phyloP scores from a whole-genome alignment of 2,888 invertebrate species.

The Apamea anceps region DNA sequence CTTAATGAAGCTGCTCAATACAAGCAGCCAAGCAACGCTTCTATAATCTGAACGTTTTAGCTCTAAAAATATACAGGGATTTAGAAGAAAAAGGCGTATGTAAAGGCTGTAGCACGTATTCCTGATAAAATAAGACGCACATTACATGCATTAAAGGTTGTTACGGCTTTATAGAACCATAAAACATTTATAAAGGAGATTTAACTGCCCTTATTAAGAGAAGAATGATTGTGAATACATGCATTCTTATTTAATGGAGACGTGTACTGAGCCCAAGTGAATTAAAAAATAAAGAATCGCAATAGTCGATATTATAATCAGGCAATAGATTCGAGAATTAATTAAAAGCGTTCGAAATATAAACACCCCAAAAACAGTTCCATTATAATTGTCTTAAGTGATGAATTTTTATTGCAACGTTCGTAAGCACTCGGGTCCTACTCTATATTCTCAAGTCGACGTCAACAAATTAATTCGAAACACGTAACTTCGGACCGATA shows the following conservation, averaged over 20 bases:
- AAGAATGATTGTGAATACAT: slow-evolving; percentile 35
- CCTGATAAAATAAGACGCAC: slow-evolving; percentile 24
- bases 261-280: slow-evolving; percentile 28
- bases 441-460: slow-evolving; percentile 28
- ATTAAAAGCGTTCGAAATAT: slow-evolving; percentile 9
- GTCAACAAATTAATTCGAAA: slow-evolving; percentile 30
- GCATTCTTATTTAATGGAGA: slow-evolving; percentile 39
- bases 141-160: slow-evolving; percentile 25
- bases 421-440: slow-evolving; percentile 10
- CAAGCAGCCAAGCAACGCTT: slow-evolving; percentile 9
- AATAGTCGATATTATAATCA: slow-evolving; percentile 10
- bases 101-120: slow-evolving; percentile 16
- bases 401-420: slow-evolving; percentile 25
- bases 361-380: slow-evolving; percentile 24
- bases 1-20: slow-evolving; percentile 48
- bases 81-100: slow-evolving; percentile 2
- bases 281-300: slow-evolving; percentile 19
- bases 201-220: slow-evolving; percentile 46
- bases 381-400: slow-evolving; percentile 20
- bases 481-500: slow-evolving; percentile 35
- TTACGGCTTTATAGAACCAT: slow-evolving; percentile 29
- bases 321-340: not conserved
- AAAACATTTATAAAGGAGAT: slow-evolving; percentile 38
- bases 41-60: slow-evolving; percentile 16
- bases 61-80: not conserved